phyloP scores from a whole-genome alignment of 2,113 vertebrate species.

The Brienomyrus longianalis region DNA sequence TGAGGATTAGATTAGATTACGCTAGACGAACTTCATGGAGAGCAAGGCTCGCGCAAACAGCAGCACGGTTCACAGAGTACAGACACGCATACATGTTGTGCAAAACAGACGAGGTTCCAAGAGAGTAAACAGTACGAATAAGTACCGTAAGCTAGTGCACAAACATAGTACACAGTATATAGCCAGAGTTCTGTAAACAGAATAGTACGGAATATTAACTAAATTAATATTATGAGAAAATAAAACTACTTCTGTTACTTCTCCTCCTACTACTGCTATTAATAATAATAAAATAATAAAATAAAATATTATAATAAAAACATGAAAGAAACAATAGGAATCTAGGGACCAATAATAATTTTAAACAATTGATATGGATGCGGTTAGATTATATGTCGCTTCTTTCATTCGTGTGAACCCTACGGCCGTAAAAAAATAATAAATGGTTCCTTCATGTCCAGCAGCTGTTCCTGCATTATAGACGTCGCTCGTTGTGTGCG shows the following conservation, averaged over 20 bases:
- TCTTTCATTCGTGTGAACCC: not conserved
- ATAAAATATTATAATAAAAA: not conserved
- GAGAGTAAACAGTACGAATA: not conserved
- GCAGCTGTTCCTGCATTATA: not conserved
- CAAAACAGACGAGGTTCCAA: not conserved
- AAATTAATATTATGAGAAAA: not conserved
- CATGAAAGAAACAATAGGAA: not conserved
- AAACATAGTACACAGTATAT: not conserved
- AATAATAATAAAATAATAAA: not conserved
- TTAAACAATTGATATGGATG: not conserved
- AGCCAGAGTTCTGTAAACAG: not conserved
- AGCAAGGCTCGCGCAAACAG: not conserved
- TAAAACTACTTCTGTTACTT: not conserved
- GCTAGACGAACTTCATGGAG: not conserved
- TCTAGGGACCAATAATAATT: not conserved
- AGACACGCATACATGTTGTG: not conserved
- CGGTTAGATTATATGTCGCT: not conserved
- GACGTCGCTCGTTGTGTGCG: not conserved
- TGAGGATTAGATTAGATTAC: not conserved
- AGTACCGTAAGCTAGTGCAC: not conserved
- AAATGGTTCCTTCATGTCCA: not conserved
- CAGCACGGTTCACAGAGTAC: not conserved
- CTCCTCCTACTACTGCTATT: not conserved
- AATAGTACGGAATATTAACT: not conserved
- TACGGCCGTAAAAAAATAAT: not conserved